These are phyloP conservation scores for Sialis fuliginosa DNA, from an alignment of 2,888 invertebrate species.

Conservation along the genomic window DNA sequence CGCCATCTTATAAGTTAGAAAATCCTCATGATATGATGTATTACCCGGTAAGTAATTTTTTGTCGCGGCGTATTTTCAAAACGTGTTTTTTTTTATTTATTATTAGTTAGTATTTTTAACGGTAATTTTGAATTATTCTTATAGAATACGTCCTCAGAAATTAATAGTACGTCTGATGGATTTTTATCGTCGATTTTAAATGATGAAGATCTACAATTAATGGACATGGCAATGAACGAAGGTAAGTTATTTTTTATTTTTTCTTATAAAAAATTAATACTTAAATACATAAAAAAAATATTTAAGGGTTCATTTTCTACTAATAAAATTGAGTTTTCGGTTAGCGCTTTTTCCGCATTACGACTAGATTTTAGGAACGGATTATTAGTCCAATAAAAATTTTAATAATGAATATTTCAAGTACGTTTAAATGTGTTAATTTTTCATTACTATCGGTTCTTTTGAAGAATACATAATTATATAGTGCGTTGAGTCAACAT, in stretches of 20 bases:
- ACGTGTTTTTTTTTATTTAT: neutral
- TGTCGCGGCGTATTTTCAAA: neutral
- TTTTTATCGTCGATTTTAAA: slow-evolving; percentile 76
- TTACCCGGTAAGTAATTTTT: slow-evolving; percentile 46
- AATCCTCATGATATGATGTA: slow-evolving; percentile 54
- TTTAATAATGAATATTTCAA: no score
- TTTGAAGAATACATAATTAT: no score
- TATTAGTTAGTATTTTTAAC: neutral
- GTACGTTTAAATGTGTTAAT: no score
- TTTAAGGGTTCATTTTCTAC: no score
- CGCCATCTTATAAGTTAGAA: slow-evolving; percentile 49
- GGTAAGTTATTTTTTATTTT: slow-evolving; percentile 31
- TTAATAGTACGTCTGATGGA: slow-evolving; percentile 63
- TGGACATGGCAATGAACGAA: slow-evolving; percentile 85
- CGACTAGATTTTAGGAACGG: no score
- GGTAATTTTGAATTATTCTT: slow-evolving; percentile 8
- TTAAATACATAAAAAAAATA: no score
- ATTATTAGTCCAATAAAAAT: no score
- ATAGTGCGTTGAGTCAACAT: no score
- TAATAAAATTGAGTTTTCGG: no score
- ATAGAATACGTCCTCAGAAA: slow-evolving; percentile 42
- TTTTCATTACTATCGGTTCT: no score
- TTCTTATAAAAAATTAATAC: no score
- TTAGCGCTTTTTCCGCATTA: no score
- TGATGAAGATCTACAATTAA: slow-evolving; percentile 75